These are phyloP conservation scores for Perodicticus potto DNA, from an alignment of 2,797 vertebrate genomes.

Conservation along the genomic window DNA sequence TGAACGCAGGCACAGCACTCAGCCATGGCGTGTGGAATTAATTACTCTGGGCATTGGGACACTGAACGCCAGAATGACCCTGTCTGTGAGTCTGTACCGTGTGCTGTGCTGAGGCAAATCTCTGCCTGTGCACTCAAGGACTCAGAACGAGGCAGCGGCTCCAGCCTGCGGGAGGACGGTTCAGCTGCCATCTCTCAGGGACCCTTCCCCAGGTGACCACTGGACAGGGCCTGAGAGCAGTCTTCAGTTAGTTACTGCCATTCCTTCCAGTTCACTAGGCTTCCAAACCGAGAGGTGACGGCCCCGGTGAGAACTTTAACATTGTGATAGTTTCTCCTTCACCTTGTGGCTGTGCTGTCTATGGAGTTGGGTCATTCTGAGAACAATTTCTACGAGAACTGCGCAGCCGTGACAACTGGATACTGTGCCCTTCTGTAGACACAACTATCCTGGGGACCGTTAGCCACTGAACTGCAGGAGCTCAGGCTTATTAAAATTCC, in stretches of 20 bases:
- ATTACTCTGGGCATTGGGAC: constrained; percentile 84
- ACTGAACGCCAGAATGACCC: constrained; percentile 84
- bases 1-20: constrained; percentile 77
- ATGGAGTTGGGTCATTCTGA: neutral
- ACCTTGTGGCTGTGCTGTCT: neutral
- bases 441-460: neutral
- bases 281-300: constrained; percentile 87
- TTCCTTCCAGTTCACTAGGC: constrained; percentile 76
- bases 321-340: constrained; percentile 37
- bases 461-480: constrained; percentile 51
- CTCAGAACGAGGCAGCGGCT: constrained; percentile 83
- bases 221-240: constrained; percentile 87
- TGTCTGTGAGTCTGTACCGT: constrained; percentile 81
- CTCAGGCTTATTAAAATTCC: constrained; percentile 71
- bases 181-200: constrained; percentile 86
- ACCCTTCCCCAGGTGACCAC: constrained; percentile 82
- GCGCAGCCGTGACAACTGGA: constrained; percentile 36
- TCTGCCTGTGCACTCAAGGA: constrained; percentile 71
- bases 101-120: constrained; percentile 82
- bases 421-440: neutral
- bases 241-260: constrained; percentile 73
- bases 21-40: constrained; percentile 85
- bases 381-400: constrained; percentile 61
- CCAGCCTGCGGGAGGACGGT: constrained; percentile 77
- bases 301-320: constrained; percentile 83